Percentiles rank a stretch among this genome's conserved stretches.
These are phyloP conservation scores for Pangasius djambal DNA, from an alignment of 2,797 vertebrate species.

Conservation along the genomic window DNA sequence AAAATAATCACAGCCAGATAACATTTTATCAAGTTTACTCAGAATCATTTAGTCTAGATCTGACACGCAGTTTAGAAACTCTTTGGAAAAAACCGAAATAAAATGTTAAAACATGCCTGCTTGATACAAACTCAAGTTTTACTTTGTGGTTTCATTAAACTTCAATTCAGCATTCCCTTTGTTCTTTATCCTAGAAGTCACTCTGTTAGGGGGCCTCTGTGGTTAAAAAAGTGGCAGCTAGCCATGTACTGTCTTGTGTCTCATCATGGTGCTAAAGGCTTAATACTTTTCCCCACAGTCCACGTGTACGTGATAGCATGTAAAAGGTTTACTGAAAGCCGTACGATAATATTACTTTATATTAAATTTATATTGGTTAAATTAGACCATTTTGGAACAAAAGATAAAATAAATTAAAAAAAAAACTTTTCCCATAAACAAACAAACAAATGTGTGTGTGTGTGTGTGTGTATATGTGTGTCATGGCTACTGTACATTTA, in stretches of 20 bases:
- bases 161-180: slow-evolving; percentile 56
- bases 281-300: neutral
- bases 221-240: slow-evolving; percentile 54
- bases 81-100: slow-evolving; percentile 59
- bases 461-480: neutral
- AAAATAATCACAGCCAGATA: slow-evolving; percentile 62
- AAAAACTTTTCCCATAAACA: neutral
- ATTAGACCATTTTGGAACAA: neutral
- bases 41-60: slow-evolving; percentile 55
- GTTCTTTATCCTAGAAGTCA: slow-evolving; percentile 50
- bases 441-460: neutral
- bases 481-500: neutral
- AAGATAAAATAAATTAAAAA: neutral
- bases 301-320: neutral
- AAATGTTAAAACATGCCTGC: slow-evolving; percentile 60
- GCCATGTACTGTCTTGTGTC: slow-evolving; percentile 53
- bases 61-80: slow-evolving; percentile 53
- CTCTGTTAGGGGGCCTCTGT: slow-evolving; percentile 50
- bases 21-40: slow-evolving; percentile 60
- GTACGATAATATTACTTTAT: neutral
- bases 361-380: neutral
- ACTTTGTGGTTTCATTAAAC: slow-evolving; percentile 63
- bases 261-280: neutral
- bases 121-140: slow-evolving; percentile 33
- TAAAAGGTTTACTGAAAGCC: neutral